These are phyloP conservation scores for Geophilus truncorum DNA, from an alignment of 2,888 invertebrate species.

Conservation along the genomic window DNA sequence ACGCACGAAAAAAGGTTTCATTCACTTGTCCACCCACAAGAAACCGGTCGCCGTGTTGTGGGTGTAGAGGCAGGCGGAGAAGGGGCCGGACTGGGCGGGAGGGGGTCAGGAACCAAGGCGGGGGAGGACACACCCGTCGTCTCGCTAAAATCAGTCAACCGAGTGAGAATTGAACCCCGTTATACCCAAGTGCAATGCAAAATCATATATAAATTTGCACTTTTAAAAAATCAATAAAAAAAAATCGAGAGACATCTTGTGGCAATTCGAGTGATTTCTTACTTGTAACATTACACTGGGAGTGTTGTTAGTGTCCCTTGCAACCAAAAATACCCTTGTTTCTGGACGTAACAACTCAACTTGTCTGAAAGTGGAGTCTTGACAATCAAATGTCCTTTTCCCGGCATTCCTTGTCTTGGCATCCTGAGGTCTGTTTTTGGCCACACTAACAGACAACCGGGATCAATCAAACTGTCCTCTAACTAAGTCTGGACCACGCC, in stretches of 20 bases:
- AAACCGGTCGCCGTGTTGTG: background rate
- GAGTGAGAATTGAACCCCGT: background rate
- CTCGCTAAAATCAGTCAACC: background rate
- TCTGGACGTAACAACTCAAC: background rate
- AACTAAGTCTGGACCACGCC: conserved; percentile 10
- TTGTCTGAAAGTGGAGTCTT: background rate
- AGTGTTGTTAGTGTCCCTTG: background rate
- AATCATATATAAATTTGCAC: background rate
- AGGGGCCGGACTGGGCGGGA: conserved; percentile 4
- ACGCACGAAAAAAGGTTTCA: background rate
- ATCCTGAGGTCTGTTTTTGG: conserved; percentile 6
- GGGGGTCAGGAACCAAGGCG: conserved; percentile 16
- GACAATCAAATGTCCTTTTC: conserved; percentile 12
- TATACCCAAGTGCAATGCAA: background rate
- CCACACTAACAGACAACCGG: background rate
- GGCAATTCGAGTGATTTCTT: no score
- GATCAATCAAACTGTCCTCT: conserved; percentile 15
- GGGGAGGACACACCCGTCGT: conserved; percentile 5
- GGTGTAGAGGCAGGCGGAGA: conserved; percentile 15
- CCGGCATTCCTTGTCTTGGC: background rate
- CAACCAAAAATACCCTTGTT: background rate
- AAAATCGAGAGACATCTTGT: no score
- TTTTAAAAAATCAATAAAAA: background rate
- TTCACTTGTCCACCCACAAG: conserved; percentile 2
- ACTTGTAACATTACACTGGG: background rate